A percentile compares a stretch with the other conserved stretches of the same genome.
These are phyloP conservation scores for Amyelois transitella DNA, from an alignment of 1,140 invertebrate genomes.

Conservation along the genomic window DNA sequence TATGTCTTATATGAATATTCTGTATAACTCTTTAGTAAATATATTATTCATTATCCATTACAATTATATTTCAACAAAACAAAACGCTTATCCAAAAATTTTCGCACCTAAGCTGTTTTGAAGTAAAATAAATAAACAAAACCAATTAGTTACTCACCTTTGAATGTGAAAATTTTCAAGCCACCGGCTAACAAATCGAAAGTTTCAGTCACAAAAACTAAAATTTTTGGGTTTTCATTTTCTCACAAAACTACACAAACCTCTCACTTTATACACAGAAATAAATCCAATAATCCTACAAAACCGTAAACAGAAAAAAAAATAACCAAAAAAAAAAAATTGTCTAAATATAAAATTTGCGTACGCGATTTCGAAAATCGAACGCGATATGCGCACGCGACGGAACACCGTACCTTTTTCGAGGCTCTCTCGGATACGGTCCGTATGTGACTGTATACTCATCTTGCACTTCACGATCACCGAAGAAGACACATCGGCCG, in stretches of 20 bases:
- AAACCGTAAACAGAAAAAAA: not conserved
- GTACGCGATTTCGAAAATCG: slow-evolving; percentile 40
- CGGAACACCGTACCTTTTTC: slow-evolving; percentile 47
- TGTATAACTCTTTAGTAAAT: no score
- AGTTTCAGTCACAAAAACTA: not conserved
- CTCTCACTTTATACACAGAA: slow-evolving; percentile 10
- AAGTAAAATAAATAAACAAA: not conserved
- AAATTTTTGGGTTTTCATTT: slow-evolving; percentile 26
- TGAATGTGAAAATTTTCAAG: not conserved
- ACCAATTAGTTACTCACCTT: not conserved
- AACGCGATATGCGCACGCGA: slow-evolving; percentile 29
- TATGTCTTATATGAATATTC: no score
- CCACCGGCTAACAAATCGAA: not conserved
- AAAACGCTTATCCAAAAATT: no score
- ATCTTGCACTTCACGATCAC: slow-evolving; percentile 70
- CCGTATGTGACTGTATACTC: slow-evolving; percentile 70
- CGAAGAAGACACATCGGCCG: slow-evolving; percentile 61
- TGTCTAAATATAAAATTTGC: not conserved
- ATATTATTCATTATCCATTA: no score
- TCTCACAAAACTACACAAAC: slow-evolving; percentile 27
- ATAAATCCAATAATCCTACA: not conserved
- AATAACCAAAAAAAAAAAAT: slow-evolving; percentile 20
- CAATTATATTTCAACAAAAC: no score
- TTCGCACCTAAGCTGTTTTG: no score
- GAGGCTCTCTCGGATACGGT: slow-evolving; percentile 65